Base-by-base conservation (phyloP, 2,888 invertebrate genomes). In the Drosophila kokeensis region DNA sequence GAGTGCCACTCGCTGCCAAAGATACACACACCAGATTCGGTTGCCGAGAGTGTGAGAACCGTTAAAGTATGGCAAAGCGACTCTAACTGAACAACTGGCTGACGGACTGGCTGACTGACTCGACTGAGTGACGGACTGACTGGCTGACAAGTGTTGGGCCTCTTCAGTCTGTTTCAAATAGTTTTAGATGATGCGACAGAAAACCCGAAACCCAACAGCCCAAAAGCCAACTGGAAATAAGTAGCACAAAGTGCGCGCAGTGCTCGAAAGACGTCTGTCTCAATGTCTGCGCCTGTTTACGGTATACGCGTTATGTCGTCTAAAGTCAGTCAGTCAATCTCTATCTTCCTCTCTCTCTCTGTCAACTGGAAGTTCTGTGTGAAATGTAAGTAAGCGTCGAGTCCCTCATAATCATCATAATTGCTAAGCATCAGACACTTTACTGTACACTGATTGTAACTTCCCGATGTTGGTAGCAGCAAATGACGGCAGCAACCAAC, bases 1-100 rank as follows among this genome's bases (percentile, higher is more conserved):
- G 84, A 87, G 87, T 83, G 82, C 79, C 84, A 82, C 84, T 82
- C 79, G 82, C 82, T 84, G 89, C 87, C 87, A 87, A 89, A 85
- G 90, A 89, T 84, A 87, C 66, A 80, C 75, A 82, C 61, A 76
- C 73, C 89, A 76, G 89, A 89, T 78, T 87, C 82, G 72, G 75
- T 71, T 76, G 74, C 76, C 70, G 73, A 62, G 78, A 79, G 87
- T 90, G 90, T 87, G 87, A 87, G 87, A 87, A 87, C 87, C 87
- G 90, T 87, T 87, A 87, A 87, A 86, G 82, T 76, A 81, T 74
- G 86, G 81, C 85, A 85, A 75, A 90, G 73, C 68, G 82, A 79
- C 79, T 79, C 65, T 81, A 80, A 72, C 82, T 72, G 82, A 82
- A 55, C 67, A 64, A 60, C 61, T 52, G 58, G 52, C 60, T 24